Base-by-base conservation (phyloP, 2,797 vertebrate genomes). In the Pampus argenteus region DNA sequence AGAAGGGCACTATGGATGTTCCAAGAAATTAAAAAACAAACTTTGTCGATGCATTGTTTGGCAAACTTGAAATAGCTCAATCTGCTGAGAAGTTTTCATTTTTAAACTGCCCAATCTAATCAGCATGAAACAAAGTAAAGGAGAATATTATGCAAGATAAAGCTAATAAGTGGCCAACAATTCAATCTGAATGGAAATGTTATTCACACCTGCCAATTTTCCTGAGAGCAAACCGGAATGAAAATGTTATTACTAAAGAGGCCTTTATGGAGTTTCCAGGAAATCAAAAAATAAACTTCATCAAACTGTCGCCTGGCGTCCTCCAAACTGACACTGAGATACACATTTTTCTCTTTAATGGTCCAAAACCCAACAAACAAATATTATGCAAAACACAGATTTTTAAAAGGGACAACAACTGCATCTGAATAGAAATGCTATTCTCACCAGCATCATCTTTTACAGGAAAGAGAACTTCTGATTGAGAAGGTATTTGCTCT, bases 91-190 rank as follows among this genome's bases (percentile, higher is more conserved):
- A 48, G 17, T 34, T 86, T 62, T 83, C 58, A 82, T 81, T 82
- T 42, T 44, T n/a, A n/a, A 73, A 72, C 28, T 22, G 58, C 58
- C 60, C 44, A 71, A 76, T 73, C 22, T 57, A 79, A 79, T 86
- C 77, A 70, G 34, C 44, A 47, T 69, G 73, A 72, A 74, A 82
- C 50, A 14, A 49, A 55, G 72, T 78, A 36, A 68, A 73, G 58
- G 51, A 67, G 74, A 57, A 71, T 29, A 79, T 86, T 82, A 80
- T 79, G 85, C 78, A 78, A 81, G 72, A 84, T 74, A 69, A 81
- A 82, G 71, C 76, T 86, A 85, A 85, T 89, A 91, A 85, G 79
- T 84, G 59, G 59, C 74, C 84, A 83, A 70, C 31, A 62, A 71
- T 76, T 73, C 70, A 58, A 70, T 86, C 71, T 67, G 71, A 60